Evolutionary conservation across 2,113 vertebrate genomes (phyloP).

Genomic region (Mirounga angustirostris): DNA sequence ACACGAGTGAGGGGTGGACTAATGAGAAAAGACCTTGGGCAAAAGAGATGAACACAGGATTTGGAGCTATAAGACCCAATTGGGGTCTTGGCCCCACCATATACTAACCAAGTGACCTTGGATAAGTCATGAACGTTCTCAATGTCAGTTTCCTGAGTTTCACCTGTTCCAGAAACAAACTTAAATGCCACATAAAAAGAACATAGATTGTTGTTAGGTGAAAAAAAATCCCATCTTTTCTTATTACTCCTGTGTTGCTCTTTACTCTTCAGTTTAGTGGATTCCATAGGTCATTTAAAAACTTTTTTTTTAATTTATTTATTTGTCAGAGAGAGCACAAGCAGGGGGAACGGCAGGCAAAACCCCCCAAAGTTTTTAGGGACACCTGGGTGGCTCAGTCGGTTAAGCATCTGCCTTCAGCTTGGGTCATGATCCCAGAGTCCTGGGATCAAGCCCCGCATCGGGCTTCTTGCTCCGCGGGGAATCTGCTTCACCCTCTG

Average conservation of each 20-base stretch:
- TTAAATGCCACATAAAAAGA: not conserved
- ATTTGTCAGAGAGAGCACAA: no score
- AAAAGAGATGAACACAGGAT: not conserved
- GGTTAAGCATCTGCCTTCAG: no score
- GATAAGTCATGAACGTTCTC: not conserved
- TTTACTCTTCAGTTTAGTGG: not conserved
- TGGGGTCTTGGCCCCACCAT: not conserved
- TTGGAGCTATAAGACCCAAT: not conserved
- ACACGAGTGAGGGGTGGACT: not conserved
- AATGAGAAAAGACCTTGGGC: not conserved
- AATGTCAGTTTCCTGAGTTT: not conserved
- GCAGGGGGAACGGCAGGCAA: no score
- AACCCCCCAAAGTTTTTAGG: no score
- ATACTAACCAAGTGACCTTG: no score
- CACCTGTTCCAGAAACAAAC: not conserved
- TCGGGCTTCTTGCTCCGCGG: no score
- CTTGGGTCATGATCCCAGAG: no score
- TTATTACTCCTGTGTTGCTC: not conserved
- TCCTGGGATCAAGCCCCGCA: no score
- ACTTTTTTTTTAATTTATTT: no score
- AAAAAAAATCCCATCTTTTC: not conserved
- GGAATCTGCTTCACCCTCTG: no score
- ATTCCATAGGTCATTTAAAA: not conserved
- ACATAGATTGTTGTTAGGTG: not conserved
- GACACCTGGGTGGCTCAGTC: no score